Base-by-base conservation (phyloP, 2,888 invertebrate genomes). In the Drosophila rellima region DNA sequence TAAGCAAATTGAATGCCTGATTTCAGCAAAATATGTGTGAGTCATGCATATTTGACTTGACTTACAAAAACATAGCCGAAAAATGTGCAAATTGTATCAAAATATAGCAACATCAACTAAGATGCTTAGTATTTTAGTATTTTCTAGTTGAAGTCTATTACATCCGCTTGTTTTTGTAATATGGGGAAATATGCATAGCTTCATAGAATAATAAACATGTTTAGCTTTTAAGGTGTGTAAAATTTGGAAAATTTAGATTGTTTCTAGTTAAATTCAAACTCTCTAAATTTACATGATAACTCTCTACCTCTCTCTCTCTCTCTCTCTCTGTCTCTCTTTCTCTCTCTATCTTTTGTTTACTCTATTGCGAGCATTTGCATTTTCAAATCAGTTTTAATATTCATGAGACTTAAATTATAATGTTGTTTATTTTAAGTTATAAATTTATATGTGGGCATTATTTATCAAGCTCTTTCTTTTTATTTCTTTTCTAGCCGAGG, bases 41-140 rank as follows among this genome's bases (percentile, higher is more conserved):
- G 77, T 67, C 72, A 77, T 77, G 59, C 59, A 74, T 68, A 78
- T 77, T 72, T 73, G 62, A 72, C 68, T 60, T 60, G 62, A 68
- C 59, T 71, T 51, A 71, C 45, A 50, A 56, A 26, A 35, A 39
- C 29, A 17, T 5, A 4, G 39, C 1, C 18, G 29, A 48, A 74
- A 51, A 18, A 37, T 39, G n/a, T 17, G 33, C 8, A 45, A 15
- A 45, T 23, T 67, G 7, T 45, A 33, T 35, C 4, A 17, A 18
- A 35, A 56, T 23, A 44, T 56, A 8, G 10, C 3, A 33, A 18
- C 20, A 11, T 52, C 4, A 26, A 29, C 17, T 29, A 17, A 29
- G 8, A n/a, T 15, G 18, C 29, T 13, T 18, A 7, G 18, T 29
- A 39, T 11, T 6, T 1, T 17, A 11, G 10, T 54, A 20, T 26